These are phyloP conservation scores for Notiomystis cincta DNA, from an alignment of 2,113 vertebrate genomes.

Conservation along the genomic window DNA sequence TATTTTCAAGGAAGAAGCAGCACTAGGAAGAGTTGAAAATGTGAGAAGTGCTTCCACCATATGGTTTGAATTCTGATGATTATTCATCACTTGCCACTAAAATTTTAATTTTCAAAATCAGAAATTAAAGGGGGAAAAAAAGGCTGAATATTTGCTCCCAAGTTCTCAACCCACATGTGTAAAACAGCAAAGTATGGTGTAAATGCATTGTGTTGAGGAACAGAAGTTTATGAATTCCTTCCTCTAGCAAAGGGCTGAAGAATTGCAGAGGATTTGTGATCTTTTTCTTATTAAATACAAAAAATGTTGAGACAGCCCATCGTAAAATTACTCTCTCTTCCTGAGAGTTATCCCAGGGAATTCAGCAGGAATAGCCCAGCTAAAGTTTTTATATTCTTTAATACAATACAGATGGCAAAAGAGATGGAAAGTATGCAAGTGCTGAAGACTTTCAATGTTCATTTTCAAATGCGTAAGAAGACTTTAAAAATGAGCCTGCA, in stretches of 20 bases:
- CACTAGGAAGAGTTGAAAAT: background rate
- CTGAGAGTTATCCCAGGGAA: background rate
- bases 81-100: background rate
- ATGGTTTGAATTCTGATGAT: background rate
- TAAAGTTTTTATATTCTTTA: background rate
- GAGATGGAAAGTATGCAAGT: background rate
- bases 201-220: background rate
- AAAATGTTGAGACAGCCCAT: background rate
- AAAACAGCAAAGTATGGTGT: background rate
- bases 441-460: background rate
- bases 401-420: background rate
- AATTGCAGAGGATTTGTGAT: background rate
- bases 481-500: background rate
- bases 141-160: background rate
- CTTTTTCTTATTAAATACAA: background rate
- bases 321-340: background rate
- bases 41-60: background rate
- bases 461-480: background rate
- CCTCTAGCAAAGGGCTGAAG: background rate
- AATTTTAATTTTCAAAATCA: background rate
- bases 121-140: background rate
- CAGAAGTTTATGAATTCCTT: background rate
- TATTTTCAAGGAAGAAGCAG: background rate
- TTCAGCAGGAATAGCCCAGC: background rate
- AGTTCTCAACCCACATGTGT: background rate